Evolutionary conservation across 2,888 invertebrate species (phyloP), one percentile per base, ranked within the genome.

Genomic region (Acleris sparsana): DNA sequence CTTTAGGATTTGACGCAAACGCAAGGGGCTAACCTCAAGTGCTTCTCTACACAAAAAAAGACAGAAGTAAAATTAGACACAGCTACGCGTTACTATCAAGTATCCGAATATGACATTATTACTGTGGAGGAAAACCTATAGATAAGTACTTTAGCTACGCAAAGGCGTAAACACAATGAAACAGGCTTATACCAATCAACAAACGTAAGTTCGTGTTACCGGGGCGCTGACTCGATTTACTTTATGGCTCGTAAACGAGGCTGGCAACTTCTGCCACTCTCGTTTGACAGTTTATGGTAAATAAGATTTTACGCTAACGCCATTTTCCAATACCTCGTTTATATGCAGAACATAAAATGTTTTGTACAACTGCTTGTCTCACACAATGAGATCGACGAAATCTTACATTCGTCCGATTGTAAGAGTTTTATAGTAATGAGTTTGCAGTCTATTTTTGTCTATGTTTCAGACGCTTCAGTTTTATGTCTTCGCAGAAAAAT

Each of bases 211-310:
- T 39, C 49, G 39, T 51, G 48, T 48, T 46, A 57, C 46, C 22
- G 22, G 49, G 58, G 59, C 2, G 46, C 52, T 80, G 81, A 82
- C 85, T 89, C 89, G 85, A 89, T 91, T 91, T 89, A 88, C 86
- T 90, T 92, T 89, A 92, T 88, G 73, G 89, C 75, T 83, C 89
- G 83, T 92, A 91, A 89, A 90, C 87, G 87, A 89, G 80, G 82
- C 83, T 79, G 80, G 80, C 83, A 82, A 87, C 84, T 87, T 80
- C 82, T 86, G 87, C 83, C 82, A 84, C 84, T 84, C 85, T 80
- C 82, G 79, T 83, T 84, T 81, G 80, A 80, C 82, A 84, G 80
- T 90, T 89, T 90, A 91, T 89, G 84, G 85, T 86, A 84, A 86
- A 89, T 86, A 88, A 86, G 85, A 86, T 86, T 90, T 87, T 86